A percentile compares a stretch with the other conserved stretches of the same genome.
phyloP scores from a whole-genome alignment of 2,888 invertebrate species.

The Callosobruchus maculatus region DNA sequence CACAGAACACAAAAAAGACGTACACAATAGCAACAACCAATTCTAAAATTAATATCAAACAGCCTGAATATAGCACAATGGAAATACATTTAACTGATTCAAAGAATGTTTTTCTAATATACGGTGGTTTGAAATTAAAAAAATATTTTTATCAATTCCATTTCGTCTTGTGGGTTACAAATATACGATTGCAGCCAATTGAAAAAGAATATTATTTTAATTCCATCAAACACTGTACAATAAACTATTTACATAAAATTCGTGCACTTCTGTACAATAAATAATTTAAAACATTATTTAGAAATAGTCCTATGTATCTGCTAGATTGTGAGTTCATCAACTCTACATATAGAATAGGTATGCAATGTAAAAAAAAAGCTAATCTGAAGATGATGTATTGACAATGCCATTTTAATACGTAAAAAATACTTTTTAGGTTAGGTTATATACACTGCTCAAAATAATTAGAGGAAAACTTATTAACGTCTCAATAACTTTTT shows the following conservation, averaged over 20 bases:
- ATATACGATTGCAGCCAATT: no score
- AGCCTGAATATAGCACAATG: constrained; percentile 34
- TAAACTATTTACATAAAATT: background rate
- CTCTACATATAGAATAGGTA: background rate
- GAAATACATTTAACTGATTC: no score
- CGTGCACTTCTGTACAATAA: no score
- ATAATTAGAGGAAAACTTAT: no score
- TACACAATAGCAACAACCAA: background rate
- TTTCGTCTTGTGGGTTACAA: no score
- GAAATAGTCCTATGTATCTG: background rate
- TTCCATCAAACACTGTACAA: background rate
- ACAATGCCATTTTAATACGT: no score
- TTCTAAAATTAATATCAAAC: constrained; percentile 15
- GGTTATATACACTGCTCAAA: no score
- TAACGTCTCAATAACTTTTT: no score
- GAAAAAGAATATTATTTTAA: background rate
- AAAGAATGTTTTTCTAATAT: constrained; percentile 3
- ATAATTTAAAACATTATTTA: background rate
- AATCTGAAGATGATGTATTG: background rate
- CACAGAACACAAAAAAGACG: constrained; percentile 9
- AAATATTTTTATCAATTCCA: background rate
- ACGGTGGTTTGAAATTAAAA: constrained; percentile 10
- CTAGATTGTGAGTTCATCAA: background rate
- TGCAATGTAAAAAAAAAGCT: background rate
- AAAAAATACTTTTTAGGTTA: no score